phyloP scores from a whole-genome alignment of 2,113 vertebrate genomes.

The Podilymbus podiceps region DNA sequence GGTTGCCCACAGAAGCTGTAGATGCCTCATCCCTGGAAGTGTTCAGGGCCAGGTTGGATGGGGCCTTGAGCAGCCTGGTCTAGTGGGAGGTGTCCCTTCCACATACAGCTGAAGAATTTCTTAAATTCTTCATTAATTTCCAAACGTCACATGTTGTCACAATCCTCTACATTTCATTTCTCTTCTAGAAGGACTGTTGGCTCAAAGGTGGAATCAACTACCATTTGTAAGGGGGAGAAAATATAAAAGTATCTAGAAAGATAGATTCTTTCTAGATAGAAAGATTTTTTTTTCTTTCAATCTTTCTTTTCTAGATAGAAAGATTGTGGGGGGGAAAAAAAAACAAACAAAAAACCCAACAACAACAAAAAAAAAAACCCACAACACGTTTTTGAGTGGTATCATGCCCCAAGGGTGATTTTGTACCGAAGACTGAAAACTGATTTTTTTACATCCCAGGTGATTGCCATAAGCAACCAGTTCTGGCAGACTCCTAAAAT shows the following conservation, averaged over 20 bases:
- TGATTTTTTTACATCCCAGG: not conserved
- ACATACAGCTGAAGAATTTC: not conserved
- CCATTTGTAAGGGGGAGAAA: not conserved
- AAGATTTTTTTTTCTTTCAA: too few species aligned
- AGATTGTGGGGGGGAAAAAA: not conserved
- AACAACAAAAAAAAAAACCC: too few species aligned
- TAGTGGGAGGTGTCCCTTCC: not conserved
- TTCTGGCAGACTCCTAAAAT: not conserved
- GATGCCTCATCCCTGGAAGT: too few species aligned
- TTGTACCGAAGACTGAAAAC: not conserved
- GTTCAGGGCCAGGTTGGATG: too few species aligned
- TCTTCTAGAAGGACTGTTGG: not conserved
- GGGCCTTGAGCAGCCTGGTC: too few species aligned
- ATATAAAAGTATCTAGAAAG: not conserved
- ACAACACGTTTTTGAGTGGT: not conserved
- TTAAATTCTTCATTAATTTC: slow-evolving; percentile 34
- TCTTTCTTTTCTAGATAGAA: too few species aligned
- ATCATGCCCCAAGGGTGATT: not conserved
- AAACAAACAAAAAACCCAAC: too few species aligned
- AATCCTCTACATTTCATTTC: not conserved
- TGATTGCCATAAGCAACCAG: not conserved
- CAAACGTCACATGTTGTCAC: not conserved
- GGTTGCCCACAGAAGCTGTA: too few species aligned
- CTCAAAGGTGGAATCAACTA: not conserved
- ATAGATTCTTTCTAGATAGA: too few species aligned